These are phyloP conservation scores for Desoria tigrina DNA, from an alignment of 2,888 invertebrate species.

Conservation along the genomic window DNA sequence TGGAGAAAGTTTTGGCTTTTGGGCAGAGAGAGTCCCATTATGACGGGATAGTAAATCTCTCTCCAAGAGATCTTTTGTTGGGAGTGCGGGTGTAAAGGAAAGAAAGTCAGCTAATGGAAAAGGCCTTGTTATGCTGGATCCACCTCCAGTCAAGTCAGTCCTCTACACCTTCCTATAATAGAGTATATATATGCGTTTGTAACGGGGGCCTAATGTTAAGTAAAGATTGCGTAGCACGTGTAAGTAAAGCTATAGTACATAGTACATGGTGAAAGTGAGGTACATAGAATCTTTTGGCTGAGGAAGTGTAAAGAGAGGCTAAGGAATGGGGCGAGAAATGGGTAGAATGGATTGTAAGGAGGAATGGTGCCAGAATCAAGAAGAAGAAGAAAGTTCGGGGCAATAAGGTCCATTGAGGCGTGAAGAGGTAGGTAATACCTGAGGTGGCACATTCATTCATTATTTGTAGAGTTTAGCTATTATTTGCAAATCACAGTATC, in stretches of 20 bases:
- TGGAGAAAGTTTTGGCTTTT: conserved; percentile 16
- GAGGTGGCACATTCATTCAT: conserved; percentile 29
- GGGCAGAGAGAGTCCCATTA: conserved; percentile 24
- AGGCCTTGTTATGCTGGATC: neutral
- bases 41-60: conserved; percentile 36
- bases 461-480: conserved; percentile 28
- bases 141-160: neutral
- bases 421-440: conserved; percentile 29
- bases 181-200: too few relatives aligned
- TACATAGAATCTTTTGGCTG: neutral
- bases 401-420: conserved; percentile 19
- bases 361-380: conserved; percentile 22
- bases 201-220: too few relatives aligned
- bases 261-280: neutral
- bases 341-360: conserved; percentile 14
- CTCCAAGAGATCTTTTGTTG: conserved; percentile 20
- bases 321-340: conserved; percentile 19
- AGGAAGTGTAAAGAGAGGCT: conserved; percentile 1
- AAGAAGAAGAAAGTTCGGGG: neutral
- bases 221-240: too few relatives aligned
- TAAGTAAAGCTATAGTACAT: neutral
- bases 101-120: conserved; percentile 9
- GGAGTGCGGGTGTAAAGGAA: neutral
- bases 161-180: too few relatives aligned
- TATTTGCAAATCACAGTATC: conserved; percentile 35